Evolutionary conservation across 53 echinoderm and acorn worm species (phyloP), one percentile per base, ranked within the genome.

Genomic region (Holothuria leucospilota): DNA sequence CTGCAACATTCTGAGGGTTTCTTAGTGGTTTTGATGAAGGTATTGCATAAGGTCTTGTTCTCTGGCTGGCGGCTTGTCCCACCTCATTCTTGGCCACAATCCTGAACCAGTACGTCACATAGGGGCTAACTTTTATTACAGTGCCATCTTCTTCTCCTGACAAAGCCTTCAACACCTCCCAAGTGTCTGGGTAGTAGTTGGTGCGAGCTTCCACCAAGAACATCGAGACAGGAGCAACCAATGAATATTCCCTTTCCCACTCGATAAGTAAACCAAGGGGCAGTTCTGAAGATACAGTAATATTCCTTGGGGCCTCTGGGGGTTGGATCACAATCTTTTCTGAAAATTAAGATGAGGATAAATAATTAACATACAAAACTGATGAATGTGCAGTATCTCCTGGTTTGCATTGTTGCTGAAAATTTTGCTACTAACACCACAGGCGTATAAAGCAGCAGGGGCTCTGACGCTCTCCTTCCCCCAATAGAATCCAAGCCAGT

Each of bases 101-200:
- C n/a, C 91, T 89, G 86, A 96, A 96, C 30, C 71, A 69, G 63
- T 96, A 94, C 51, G 77, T 89, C 46, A 93, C 91, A 60, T 89
- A 96, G 1, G 96, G 94, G 15, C 82, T 72, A 15, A 96, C 85
- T 38, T 85, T 71, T 13, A 96, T 46, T 0, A 85, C 61, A 0
- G 84, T 82, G 46, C 62, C 30, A 29, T 89, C 88, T 63, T 89
- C 25, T 56, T 85, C 18, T 42, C 87, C 93, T 29, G 92, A 30
- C 23, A 93, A 88, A 23, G 62, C 82, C 15, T 70, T 73, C 26
- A 91, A 59, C 38, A 82, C 89, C 29, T 63, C 28, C 93, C 93
- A 96, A 27, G 69, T 29, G 12, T 74, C 87, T 6, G 28, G 86
- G 82, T 71, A 82, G 40, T 91, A 83, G 21, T 71, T 34, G 23